Percentiles rank a stretch among this genome's conserved stretches.
Conservation (phyloP, 2,797 vertebrate species). For the Saxicola maurus region DNA sequence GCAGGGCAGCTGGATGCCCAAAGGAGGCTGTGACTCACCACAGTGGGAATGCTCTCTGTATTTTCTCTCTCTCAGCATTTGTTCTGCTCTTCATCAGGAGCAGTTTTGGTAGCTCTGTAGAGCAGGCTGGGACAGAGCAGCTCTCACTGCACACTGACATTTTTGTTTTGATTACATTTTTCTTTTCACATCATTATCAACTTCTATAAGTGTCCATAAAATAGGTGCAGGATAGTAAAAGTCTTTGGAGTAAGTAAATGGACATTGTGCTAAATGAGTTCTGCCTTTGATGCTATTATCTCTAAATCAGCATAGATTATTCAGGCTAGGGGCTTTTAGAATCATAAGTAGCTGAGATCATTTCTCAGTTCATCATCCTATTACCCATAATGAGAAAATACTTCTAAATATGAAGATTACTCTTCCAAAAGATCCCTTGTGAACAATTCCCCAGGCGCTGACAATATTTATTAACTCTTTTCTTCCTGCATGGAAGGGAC, state of each 20-base stretch:
- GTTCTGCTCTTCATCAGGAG: neutral
- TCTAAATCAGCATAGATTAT: slow-evolving; percentile 73
- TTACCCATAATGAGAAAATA: slow-evolving; percentile 76
- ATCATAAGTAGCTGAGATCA: slow-evolving; percentile 67
- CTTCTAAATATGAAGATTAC: slow-evolving; percentile 70
- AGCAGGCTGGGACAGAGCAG: neutral
- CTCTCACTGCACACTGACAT: neutral
- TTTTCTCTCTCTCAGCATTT: neutral
- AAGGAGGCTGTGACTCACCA: neutral
- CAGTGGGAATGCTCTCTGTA: neutral
- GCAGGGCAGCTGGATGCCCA: neutral
- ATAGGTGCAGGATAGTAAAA: slow-evolving; percentile 58
- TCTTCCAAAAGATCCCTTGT: slow-evolving; percentile 64
- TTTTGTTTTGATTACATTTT: neutral
- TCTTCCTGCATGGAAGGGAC: slow-evolving; percentile 11
- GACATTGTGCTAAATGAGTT: slow-evolving; percentile 72
- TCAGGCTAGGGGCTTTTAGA: slow-evolving; percentile 68
- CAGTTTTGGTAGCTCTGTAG: neutral
- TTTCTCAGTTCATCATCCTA: slow-evolving; percentile 76
- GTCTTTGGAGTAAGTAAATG: slow-evolving; percentile 69
- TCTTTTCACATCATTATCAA: slow-evolving; percentile 52
- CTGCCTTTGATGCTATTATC: slow-evolving; percentile 70
- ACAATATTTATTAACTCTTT: slow-evolving; percentile 62
- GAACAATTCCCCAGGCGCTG: slow-evolving; percentile 50
- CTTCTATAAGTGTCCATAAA: slow-evolving; percentile 47